Evolutionary conservation across 1,140 invertebrate genomes (phyloP).

Genomic region (Brachionus angularis): DNA sequence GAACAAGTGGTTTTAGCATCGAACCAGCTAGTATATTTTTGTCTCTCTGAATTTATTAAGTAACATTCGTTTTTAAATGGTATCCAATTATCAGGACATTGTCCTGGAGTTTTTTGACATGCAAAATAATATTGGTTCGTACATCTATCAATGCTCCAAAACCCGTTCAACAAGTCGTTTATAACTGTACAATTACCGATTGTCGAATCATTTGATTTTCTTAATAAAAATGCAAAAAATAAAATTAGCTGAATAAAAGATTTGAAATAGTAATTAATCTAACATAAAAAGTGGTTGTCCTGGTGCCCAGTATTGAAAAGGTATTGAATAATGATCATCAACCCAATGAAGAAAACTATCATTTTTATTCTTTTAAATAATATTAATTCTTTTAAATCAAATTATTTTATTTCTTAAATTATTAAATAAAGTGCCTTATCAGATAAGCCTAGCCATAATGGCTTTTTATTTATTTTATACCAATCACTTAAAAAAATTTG

Average conservation of each 20-base stretch:
- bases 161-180: slow-evolving; percentile 15
- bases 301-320: slow-evolving; percentile 34
- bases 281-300: slow-evolving; percentile 31
- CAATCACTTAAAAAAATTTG: slow-evolving; percentile 37
- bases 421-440: too few relatives aligned
- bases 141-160: slow-evolving; percentile 35
- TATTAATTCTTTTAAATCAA: background rate
- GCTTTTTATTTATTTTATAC: slow-evolving; percentile 10
- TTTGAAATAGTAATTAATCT: background rate
- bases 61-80: slow-evolving; percentile 41
- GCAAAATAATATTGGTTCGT: slow-evolving; percentile 33
- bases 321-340: slow-evolving; percentile 29
- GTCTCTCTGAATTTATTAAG: slow-evolving; percentile 6
- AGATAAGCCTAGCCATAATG: slow-evolving; percentile 31
- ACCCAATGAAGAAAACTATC: slow-evolving; percentile 40
- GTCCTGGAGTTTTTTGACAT: slow-evolving; percentile 35
- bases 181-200: slow-evolving; percentile 33
- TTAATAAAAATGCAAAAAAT: background rate
- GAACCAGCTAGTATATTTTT: slow-evolving; percentile 12
- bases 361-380: slow-evolving; percentile 6
- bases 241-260: background rate
- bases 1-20: slow-evolving; percentile 12
- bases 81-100: slow-evolving; percentile 37
- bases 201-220: background rate
- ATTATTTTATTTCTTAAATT: background rate